Percentiles rank a stretch among this genome's conserved stretches.
Evolutionary conservation across 2,888 invertebrate species (phyloP).

Genomic region (Sarcophaga caerulescens): DNA sequence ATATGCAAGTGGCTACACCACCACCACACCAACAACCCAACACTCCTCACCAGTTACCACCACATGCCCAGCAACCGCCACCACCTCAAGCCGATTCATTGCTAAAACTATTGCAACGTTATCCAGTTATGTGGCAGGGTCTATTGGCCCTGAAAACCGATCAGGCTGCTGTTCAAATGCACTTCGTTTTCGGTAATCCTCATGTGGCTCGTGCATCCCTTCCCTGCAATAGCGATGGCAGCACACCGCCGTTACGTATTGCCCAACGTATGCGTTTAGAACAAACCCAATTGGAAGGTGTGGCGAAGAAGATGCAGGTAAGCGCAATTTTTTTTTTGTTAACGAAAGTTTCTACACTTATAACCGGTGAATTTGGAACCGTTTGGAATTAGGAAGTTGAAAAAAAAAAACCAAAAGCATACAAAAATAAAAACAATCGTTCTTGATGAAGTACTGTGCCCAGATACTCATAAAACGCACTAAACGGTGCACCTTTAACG

Average conservation of each 20-base stretch:
- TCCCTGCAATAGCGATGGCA: conserved; percentile 91
- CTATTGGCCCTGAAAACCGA: conserved; percentile 97
- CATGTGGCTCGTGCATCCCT: conserved; percentile 93
- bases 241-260: conserved; percentile 93
- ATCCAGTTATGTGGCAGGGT: conserved; percentile 99
- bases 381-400: neutral
- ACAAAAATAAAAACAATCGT: no score
- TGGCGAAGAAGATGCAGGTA: conserved; percentile 97
- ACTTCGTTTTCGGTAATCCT: conserved; percentile 97
- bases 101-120: conserved; percentile 91
- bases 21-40: conserved; percentile 78
- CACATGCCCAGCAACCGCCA: conserved; percentile 90
- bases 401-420: neutral
- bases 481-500: no score
- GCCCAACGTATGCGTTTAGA: conserved; percentile 99
- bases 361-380: neutral
- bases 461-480: no score
- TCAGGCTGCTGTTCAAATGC: conserved; percentile 98
- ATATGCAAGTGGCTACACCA: conserved; percentile 75
- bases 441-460: no score
- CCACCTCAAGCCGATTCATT: conserved; percentile 92
- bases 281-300: conserved; percentile 96
- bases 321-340: conserved; percentile 66
- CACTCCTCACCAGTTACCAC: conserved; percentile 81
- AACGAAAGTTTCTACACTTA: neutral